These are phyloP conservation scores for Euphonia xanthogaster DNA, from an alignment of 2,797 vertebrate genomes.

Conservation along the genomic window DNA sequence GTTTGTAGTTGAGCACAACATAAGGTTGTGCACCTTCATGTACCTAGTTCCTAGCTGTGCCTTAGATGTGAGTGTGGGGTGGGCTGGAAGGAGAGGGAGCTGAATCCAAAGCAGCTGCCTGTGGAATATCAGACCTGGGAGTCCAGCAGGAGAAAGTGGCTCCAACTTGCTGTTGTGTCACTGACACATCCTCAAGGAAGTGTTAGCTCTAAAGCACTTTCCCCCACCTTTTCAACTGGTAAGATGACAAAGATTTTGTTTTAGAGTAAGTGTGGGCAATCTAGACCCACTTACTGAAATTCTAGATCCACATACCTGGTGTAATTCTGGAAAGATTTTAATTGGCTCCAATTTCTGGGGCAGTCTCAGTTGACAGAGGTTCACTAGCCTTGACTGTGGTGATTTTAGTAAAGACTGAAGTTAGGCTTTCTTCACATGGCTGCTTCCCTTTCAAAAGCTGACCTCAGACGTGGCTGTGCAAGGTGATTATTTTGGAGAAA, in stretches of 20 bases:
- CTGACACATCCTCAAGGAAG: neutral
- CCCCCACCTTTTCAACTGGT: neutral
- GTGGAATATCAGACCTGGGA: neutral
- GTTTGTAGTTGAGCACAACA: neutral
- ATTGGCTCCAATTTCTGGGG: neutral
- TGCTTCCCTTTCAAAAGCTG: neutral
- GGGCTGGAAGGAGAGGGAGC: neutral
- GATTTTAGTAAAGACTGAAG: neutral
- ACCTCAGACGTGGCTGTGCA: neutral
- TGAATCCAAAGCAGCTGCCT: neutral
- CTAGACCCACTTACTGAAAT: neutral
- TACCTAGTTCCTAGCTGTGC: neutral
- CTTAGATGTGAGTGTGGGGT: neutral
- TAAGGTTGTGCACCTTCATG: neutral
- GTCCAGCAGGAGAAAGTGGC: neutral
- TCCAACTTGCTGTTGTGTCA: neutral
- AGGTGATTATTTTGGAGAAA: neutral
- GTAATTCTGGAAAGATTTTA: neutral
- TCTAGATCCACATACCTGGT: neutral
- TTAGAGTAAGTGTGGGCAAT: neutral
- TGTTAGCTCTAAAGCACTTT: neutral
- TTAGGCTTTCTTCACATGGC: neutral
- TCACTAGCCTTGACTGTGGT: neutral
- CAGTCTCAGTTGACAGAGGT: neutral
- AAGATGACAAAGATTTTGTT: neutral